phyloP scores from a whole-genome alignment of 2,797 vertebrate genomes.

The Oreortyx pictus region DNA sequence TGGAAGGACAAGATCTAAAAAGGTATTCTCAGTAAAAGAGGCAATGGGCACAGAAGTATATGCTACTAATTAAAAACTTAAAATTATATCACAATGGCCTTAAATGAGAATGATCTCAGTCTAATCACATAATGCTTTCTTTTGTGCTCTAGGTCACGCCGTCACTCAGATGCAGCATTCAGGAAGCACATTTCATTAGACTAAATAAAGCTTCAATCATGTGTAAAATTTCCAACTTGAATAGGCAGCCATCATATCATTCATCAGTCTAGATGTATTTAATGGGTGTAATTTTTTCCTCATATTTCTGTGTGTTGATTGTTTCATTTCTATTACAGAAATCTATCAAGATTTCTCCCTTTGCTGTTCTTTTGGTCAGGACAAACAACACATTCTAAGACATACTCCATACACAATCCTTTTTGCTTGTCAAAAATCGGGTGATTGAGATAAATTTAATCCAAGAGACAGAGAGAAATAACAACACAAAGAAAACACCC shows the following conservation, averaged over 20 bases:
- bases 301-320: conserved; percentile 86
- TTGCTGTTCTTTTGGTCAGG: conserved; percentile 75
- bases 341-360: conserved; percentile 77
- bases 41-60: conserved; percentile 60
- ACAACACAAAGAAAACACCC: neutral
- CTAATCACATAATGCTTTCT: conserved; percentile 91
- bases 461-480: conserved; percentile 59
- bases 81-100: conserved; percentile 83
- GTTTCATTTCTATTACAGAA: conserved; percentile 85
- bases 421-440: conserved; percentile 76
- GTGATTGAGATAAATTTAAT: conserved; percentile 59
- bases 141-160: conserved; percentile 90
- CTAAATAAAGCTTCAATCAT: conserved; percentile 95
- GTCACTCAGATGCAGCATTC: conserved; percentile 89
- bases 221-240: conserved; percentile 94
- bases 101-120: conserved; percentile 89
- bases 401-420: conserved; percentile 81
- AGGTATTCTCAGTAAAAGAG: conserved; percentile 54
- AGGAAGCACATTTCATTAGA: conserved; percentile 95
- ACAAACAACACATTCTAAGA: conserved; percentile 77
- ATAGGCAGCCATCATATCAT: conserved; percentile 90
- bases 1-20: conserved; percentile 66
- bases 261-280: conserved; percentile 87
- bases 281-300: conserved; percentile 92
- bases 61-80: conserved; percentile 77